phyloP scores from a whole-genome alignment of 2,888 invertebrate species.

The Pristionchus mayeri region DNA sequence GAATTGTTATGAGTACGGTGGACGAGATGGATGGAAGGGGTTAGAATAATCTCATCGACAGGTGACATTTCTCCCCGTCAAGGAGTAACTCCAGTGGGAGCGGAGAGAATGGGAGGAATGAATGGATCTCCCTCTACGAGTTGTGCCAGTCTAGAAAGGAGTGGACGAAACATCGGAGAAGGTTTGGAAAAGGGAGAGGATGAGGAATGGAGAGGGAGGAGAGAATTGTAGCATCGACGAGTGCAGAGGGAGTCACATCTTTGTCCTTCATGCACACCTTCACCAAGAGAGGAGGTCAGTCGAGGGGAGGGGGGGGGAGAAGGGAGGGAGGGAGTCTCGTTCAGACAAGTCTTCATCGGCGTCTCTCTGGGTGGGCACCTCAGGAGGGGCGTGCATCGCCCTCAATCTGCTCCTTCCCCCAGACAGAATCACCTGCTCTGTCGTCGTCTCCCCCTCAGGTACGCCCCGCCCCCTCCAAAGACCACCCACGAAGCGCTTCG shows the following conservation, averaged over 20 bases:
- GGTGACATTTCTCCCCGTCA: conserved; percentile 22
- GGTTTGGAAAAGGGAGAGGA: neutral
- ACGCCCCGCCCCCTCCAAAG: no score
- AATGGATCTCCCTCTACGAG: conserved; percentile 58
- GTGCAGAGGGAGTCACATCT: conserved; percentile 67
- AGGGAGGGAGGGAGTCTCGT: no score
- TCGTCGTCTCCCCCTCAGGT: conserved; percentile 74
- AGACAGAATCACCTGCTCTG: conserved; percentile 79
- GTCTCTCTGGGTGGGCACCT: conserved; percentile 97
- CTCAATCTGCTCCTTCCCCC: conserved; percentile 87
- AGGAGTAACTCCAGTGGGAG: neutral
- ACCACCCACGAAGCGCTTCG: neutral
- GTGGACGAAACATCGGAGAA: conserved; percentile 42
- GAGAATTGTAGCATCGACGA: conserved; percentile 5
- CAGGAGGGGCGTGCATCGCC: conserved; percentile 94
- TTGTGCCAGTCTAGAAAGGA: conserved; percentile 56
- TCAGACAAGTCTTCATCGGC: conserved; percentile 76
- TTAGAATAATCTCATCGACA: neutral
- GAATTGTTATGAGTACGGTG: neutral
- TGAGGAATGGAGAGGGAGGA: neutral
- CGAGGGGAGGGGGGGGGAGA: no score
- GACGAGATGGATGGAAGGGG: no score
- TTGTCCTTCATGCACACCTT: conserved; percentile 69
- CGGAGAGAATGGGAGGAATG: neutral
- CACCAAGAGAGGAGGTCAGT: conserved; percentile 70